These are phyloP conservation scores for Biston stratarius DNA, from an alignment of 2,888 invertebrate genomes.

Conservation along the genomic window DNA sequence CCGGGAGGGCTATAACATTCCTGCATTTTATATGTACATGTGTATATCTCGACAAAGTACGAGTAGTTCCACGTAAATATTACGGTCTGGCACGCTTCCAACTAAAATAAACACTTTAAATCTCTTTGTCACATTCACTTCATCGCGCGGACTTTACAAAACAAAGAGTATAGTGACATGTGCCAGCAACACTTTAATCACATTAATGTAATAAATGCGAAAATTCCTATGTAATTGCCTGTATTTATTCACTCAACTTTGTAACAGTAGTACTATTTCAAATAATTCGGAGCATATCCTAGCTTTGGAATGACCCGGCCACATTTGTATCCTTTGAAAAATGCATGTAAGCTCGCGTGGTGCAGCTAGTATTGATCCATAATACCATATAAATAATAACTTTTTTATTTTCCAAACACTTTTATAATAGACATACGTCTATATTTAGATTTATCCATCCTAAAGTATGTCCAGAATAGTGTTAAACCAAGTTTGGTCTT, in stretches of 20 bases:
- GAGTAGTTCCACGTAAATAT: conserved; percentile 9
- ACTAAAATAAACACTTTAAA: conserved; percentile 14
- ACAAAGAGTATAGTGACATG: conserved; percentile 17
- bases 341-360: too few relatives aligned
- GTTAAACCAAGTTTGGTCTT: neutral
- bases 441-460: neutral
- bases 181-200: conserved; percentile 9
- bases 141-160: conserved; percentile 10
- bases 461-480: too few relatives aligned
- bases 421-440: neutral
- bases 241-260: too few relatives aligned
- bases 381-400: too few relatives aligned
- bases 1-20: neutral
- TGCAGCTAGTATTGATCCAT: too few relatives aligned
- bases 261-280: too few relatives aligned
- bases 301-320: too few relatives aligned
- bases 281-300: too few relatives aligned
- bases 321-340: too few relatives aligned
- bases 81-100: conserved; percentile 15
- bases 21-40: neutral
- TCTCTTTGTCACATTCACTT: conserved; percentile 24
- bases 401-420: neutral
- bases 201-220: neutral
- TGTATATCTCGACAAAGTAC: neutral
- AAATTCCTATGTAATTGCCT: too few relatives aligned